Evolutionary conservation across 2,113 vertebrate species (phyloP), one percentile per base, ranked within the genome.

Genomic region (Takifugu bimaculatus): DNA sequence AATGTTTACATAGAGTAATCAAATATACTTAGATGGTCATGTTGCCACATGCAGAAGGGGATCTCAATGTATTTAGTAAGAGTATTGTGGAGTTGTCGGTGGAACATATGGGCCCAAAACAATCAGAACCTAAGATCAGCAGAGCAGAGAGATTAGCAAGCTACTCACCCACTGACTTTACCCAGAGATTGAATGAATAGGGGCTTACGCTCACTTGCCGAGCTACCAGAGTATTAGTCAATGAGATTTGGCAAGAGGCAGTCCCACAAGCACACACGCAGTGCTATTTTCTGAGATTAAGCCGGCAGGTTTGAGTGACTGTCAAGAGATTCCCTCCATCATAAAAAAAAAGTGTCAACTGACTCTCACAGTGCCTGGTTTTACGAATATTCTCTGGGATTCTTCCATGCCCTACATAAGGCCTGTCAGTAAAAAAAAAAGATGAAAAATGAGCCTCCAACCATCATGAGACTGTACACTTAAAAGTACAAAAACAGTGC

Each of bases 121-220:
- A 78, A 81, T 72, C 82, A 55, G 52, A 64, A 81, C 44, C 78
- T 64, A 63, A 70, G 74, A 84, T 81, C 79, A 83, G 65, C 9
- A 4, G 13, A 57, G 55, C 66, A 53, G 57, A 57, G 55, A 82
- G 84, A 84, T 88, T 84, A 84, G 80, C 61, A 49, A 62, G 60
- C 56, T 68, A 80, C 72, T 85, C 78, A 72, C 63, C 68, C 70
- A 68, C 70, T 2, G 74, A 77, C 66, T 75, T 65, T 66, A 71
- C 74, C 57, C 74, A 79, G 43, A 70, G 64, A 68, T 29, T 54
- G 65, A 48, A 61, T 78, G 65, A 70, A 74, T 51, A 61, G 65
- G 50, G 57, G 63, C 76, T 58, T 4, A 45, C 58, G 48, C 51
- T 80, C 57, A 48, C 55, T 79, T n/a, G 35, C 60, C 59, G 56